Evolutionary conservation across 1,140 invertebrate species (phyloP).

Genomic region (Pygmarrhopalites habei): DNA sequence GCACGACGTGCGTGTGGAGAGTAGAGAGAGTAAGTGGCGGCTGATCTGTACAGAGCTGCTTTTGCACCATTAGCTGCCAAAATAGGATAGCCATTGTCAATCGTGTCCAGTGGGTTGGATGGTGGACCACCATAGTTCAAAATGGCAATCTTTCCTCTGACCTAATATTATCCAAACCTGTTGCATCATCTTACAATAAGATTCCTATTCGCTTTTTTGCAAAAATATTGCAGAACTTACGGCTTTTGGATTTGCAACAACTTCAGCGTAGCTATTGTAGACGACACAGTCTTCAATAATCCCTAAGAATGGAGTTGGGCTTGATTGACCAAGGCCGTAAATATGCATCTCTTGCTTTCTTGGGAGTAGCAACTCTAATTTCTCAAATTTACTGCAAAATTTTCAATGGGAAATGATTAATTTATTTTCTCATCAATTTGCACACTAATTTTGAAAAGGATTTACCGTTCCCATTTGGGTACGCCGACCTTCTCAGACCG

Average conservation of each 20-base stretch:
- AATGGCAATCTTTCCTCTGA: constrained; percentile 46
- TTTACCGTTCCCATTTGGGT: constrained; percentile 48
- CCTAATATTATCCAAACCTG: constrained; percentile 35
- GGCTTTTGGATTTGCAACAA: constrained; percentile 39
- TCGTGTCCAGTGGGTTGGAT: constrained; percentile 40
- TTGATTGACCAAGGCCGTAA: constrained; percentile 45
- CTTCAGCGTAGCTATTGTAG: constrained; percentile 41
- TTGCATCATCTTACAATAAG: too few species aligned
- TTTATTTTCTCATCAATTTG: too few species aligned
- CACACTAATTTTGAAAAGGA: background rate
- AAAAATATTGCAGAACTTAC: too few species aligned
- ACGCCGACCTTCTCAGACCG: constrained; percentile 52
- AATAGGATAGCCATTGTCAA: constrained; percentile 42
- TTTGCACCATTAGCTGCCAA: constrained; percentile 45
- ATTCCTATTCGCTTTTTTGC: too few species aligned
- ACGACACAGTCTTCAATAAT: constrained; percentile 44
- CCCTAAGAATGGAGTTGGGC: constrained; percentile 43
- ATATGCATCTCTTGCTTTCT: constrained; percentile 41
- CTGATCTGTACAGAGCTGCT: constrained; percentile 47
- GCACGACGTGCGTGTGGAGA: constrained; percentile 38
- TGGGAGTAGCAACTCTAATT: constrained; percentile 43
- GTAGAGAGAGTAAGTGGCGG: constrained; percentile 46
- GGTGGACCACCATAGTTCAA: constrained; percentile 43
- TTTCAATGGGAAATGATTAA: constrained; percentile 19
- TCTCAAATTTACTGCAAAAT: constrained; percentile 38